Conservation (phyloP, 2,888 invertebrate species). For the Andrena marginata region DNA sequence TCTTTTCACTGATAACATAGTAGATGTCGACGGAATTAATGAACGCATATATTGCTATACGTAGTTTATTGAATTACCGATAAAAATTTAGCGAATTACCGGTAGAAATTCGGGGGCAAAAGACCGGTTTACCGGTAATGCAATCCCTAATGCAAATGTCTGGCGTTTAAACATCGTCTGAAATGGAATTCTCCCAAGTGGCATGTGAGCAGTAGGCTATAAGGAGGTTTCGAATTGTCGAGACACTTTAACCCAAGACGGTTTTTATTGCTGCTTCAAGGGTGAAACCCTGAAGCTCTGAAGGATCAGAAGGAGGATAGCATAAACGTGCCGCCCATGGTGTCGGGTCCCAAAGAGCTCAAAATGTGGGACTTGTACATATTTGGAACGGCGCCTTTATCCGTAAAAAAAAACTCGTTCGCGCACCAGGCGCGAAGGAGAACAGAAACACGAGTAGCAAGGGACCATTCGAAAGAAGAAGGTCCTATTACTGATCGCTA, state of each 20-base stretch:
- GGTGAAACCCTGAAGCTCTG: slow-evolving; percentile 40
- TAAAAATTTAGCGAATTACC: no score
- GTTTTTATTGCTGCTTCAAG: slow-evolving; percentile 63
- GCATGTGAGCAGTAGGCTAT: background rate
- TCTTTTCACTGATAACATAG: no score
- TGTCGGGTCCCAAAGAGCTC: slow-evolving; percentile 14
- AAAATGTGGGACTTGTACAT: slow-evolving; percentile 31
- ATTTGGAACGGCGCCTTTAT: slow-evolving; percentile 32
- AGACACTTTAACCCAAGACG: slow-evolving; percentile 22
- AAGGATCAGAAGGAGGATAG: slow-evolving; percentile 15
- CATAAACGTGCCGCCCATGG: slow-evolving; percentile 62
- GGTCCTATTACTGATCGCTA: background rate
- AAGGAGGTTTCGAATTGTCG: slow-evolving; percentile 1
- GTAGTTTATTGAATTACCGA: no score
- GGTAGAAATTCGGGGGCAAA: no score
- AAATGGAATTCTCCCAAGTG: background rate
- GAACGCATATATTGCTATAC: no score
- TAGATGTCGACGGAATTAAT: no score
- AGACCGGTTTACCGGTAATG: no score
- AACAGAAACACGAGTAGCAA: background rate
- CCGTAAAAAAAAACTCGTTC: slow-evolving; percentile 41
- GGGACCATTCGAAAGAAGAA: slow-evolving; percentile 2
- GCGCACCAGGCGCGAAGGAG: slow-evolving; percentile 7
- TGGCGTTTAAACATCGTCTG: background rate
- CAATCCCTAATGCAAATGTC: no score